Conservation (phyloP, 2,797 vertebrate genomes). For the Crenuchus spilurus region DNA sequence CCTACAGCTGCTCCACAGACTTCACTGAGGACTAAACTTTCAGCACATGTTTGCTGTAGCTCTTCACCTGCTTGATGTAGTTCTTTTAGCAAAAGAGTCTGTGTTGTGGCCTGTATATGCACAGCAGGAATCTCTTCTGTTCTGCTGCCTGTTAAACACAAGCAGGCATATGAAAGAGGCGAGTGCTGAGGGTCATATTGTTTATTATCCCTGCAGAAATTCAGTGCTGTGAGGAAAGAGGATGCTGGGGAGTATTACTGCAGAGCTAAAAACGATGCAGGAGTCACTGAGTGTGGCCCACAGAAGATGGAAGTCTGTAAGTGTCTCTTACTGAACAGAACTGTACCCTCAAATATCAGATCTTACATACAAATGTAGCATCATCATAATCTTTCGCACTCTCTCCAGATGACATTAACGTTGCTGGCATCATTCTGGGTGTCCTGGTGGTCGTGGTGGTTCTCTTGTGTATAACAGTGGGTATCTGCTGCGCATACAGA, state of each 20-base stretch:
- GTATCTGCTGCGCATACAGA: slow-evolving; percentile 94
- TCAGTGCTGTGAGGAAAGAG: slow-evolving; percentile 87
- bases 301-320: slow-evolving; percentile 98
- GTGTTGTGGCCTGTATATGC: not conserved
- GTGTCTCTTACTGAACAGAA: slow-evolving; percentile 71
- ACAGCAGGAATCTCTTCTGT: not conserved
- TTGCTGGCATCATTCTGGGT: slow-evolving; percentile 88
- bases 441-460: slow-evolving; percentile 90
- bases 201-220: slow-evolving; percentile 77
- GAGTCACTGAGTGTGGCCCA: slow-evolving; percentile 83
- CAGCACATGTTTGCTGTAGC: not conserved
- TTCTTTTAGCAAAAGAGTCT: slow-evolving; percentile 1
- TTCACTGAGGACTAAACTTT: not conserved
- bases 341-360: too few species aligned
- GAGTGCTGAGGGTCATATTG: not conserved
- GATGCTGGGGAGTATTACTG: slow-evolving; percentile 93
- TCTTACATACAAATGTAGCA: not conserved
- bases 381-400: not conserved
- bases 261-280: slow-evolving; percentile 89
- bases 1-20: not conserved
- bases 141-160: not conserved
- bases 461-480: slow-evolving; percentile 86
- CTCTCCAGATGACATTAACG: slow-evolving; percentile 89
- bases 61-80: not conserved
- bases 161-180: not conserved